phyloP scores from a whole-genome alignment of 2,797 vertebrate genomes.

The Nannoperca obscura region DNA sequence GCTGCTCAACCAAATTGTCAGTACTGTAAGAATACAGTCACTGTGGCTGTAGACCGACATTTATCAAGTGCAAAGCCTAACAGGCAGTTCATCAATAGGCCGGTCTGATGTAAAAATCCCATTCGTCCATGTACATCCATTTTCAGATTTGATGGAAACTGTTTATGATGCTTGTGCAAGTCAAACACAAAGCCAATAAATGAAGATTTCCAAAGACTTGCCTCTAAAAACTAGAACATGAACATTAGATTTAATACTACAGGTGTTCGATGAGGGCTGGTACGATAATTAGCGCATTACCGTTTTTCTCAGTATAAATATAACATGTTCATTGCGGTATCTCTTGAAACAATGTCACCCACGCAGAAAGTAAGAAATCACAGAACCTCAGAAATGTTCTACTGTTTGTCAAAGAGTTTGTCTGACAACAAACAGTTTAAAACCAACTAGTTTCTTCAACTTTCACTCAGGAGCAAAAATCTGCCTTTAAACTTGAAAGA shows the following conservation, averaged over 20 bases:
- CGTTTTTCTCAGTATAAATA: too few relatives aligned
- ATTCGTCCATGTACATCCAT: neutral
- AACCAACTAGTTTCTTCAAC: too few relatives aligned
- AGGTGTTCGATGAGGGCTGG: too few relatives aligned
- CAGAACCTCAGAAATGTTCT: too few relatives aligned
- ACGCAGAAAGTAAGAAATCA: too few relatives aligned
- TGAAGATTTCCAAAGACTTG: neutral
- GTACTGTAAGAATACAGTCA: neutral
- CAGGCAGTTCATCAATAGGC: neutral
- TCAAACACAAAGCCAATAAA: neutral
- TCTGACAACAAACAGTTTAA: too few relatives aligned
- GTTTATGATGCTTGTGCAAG: neutral
- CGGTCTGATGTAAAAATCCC: neutral
- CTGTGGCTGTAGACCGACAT: neutral
- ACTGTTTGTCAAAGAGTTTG: too few relatives aligned
- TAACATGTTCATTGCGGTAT: too few relatives aligned
- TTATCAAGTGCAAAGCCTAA: neutral
- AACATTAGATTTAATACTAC: neutral
- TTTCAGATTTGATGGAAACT: neutral
- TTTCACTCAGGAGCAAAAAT: too few relatives aligned
- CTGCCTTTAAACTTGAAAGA: too few relatives aligned
- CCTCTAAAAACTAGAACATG: neutral
- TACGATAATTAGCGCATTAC: too few relatives aligned
- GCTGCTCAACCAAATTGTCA: neutral
- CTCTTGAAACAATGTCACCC: too few relatives aligned